Conservation (phyloP, 1,140 invertebrate species). For the Cryptotermes secundus region DNA sequence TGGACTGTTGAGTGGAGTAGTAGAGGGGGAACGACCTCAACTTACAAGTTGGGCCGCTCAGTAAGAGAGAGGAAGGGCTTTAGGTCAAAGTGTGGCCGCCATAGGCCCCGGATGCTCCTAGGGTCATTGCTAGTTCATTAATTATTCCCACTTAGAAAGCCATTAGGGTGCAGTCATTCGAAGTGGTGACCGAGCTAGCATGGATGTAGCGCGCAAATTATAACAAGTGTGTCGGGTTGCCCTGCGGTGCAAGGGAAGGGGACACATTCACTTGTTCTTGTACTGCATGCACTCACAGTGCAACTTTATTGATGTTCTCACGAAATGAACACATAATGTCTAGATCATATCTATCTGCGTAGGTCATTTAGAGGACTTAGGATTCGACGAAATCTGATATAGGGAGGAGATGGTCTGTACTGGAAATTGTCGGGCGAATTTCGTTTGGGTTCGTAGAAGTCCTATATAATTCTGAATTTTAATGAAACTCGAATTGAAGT, state of each 20-base stretch:
- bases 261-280: no score
- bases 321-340: no score
- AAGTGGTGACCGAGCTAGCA: neutral
- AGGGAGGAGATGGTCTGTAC: no score
- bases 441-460: no score
- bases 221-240: neutral
- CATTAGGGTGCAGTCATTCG: neutral
- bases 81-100: slow-evolving; percentile 2
- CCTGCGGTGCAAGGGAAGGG: neutral
- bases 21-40: neutral
- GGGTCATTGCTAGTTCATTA: slow-evolving; percentile 16
- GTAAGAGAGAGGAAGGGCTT: slow-evolving; percentile 14
- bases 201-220: slow-evolving; percentile 10
- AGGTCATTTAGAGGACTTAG: no score
- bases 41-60: neutral
- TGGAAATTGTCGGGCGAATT: no score
- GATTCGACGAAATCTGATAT: no score
- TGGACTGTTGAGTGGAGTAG: neutral
- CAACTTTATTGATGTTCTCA: no score
- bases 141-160: slow-evolving; percentile 19
- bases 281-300: no score
- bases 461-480: no score
- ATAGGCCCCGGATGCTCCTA: neutral
- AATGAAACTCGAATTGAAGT: no score
- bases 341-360: no score